Conservation (phyloP, 2,888 invertebrate genomes). For the Elegia similella region DNA sequence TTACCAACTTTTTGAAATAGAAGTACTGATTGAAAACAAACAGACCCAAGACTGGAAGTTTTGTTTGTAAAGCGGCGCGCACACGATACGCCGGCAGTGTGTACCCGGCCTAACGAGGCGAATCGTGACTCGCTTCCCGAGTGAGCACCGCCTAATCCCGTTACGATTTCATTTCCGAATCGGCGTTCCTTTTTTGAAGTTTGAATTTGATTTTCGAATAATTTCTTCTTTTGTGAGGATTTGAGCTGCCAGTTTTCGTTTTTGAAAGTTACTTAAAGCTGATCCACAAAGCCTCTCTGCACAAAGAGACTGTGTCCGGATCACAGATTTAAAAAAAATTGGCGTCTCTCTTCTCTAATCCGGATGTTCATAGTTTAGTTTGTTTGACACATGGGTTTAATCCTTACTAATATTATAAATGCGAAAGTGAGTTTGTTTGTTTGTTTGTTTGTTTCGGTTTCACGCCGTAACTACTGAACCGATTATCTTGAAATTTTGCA, state of each 20-base stretch:
- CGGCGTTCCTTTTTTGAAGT: constrained; percentile 6
- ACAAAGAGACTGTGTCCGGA: too few species aligned
- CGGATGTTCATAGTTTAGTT: too few species aligned
- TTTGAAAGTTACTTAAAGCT: not conserved
- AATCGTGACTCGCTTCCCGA: constrained; percentile 50
- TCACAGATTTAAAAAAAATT: too few species aligned
- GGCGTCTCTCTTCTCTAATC: too few species aligned
- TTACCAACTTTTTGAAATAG: constrained; percentile 9
- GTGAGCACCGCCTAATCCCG: constrained; percentile 23
- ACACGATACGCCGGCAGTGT: constrained; percentile 12
- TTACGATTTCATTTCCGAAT: constrained; percentile 16
- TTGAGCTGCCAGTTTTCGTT: not conserved
- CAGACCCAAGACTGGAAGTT: constrained; percentile 8
- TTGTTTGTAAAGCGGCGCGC: constrained; percentile 10
- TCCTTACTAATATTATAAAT: too few species aligned
- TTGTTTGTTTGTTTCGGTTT: too few species aligned
- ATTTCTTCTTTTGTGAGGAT: constrained; percentile 8
- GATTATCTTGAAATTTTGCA: too few species aligned
- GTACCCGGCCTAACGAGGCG: constrained; percentile 30
- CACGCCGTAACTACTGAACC: too few species aligned
- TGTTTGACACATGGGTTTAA: too few species aligned
- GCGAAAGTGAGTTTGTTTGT: too few species aligned
- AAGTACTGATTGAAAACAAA: constrained; percentile 18
- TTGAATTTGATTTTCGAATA: constrained; percentile 10
- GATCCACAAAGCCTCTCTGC: too few species aligned